phyloP scores from a whole-genome alignment of 2,113 vertebrate species.

The Furnarius figulus region DNA sequence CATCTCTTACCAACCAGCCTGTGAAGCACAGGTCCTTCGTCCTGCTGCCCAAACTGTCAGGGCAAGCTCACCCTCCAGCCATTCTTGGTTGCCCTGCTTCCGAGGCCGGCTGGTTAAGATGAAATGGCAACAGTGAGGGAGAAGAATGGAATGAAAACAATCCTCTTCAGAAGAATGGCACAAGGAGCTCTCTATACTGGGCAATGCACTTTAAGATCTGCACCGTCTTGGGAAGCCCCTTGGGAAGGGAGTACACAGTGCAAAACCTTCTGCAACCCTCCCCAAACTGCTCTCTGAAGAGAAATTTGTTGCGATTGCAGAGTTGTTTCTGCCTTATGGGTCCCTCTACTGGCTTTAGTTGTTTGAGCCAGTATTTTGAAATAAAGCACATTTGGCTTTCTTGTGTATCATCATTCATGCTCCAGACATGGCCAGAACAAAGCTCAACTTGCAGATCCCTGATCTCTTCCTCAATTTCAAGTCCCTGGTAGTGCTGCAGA shows the following conservation, averaged over 20 bases:
- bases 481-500: not conserved
- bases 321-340: not conserved
- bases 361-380: not conserved
- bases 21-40: not conserved
- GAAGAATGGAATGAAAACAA: not conserved
- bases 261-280: not conserved
- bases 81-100: not conserved
- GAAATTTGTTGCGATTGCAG: not conserved
- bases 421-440: not conserved
- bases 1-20: not conserved
- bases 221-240: not conserved
- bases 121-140: fast-evolving
- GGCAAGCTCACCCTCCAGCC: not conserved
- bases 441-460: not conserved
- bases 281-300: not conserved
- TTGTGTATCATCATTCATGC: not conserved
- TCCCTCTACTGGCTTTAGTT: constrained; percentile 49
- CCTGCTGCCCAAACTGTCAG: not conserved
- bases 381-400: not conserved
- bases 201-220: not conserved
- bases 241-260: not conserved
- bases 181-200: not conserved
- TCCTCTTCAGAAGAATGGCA: not conserved
- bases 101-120: not conserved
- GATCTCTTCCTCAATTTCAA: fast-evolving